Percentiles rank a stretch among this genome's conserved stretches.
phyloP scores from a whole-genome alignment of 2,797 vertebrate species.

The Nannoperca australis region DNA sequence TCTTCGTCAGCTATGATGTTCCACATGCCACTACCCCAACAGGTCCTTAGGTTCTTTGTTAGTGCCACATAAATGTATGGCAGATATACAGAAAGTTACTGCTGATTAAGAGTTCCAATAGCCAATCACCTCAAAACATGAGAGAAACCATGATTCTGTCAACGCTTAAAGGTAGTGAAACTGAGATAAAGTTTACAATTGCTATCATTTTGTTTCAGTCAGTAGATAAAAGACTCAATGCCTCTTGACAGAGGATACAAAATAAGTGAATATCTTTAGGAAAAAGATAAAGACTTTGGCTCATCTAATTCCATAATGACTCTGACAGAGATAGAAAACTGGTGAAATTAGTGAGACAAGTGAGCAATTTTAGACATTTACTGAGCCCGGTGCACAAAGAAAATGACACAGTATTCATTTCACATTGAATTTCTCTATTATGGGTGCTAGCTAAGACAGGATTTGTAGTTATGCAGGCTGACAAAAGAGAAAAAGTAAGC shows the following conservation, averaged over 20 bases:
- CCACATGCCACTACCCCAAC: too few relatives aligned
- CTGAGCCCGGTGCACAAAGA: background rate
- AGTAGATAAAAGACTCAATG: background rate
- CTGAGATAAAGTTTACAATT: background rate
- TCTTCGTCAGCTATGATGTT: too few relatives aligned
- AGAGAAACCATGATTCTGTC: background rate
- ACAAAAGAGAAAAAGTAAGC: background rate
- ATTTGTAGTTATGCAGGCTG: background rate
- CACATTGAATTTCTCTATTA: background rate
- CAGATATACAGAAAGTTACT: background rate
- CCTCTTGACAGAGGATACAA: background rate
- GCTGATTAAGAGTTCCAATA: background rate
- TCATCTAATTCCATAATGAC: background rate
- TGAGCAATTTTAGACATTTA: conserved; percentile 1
- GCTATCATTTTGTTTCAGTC: background rate
- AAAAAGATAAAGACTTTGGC: background rate
- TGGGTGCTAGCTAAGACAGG: background rate
- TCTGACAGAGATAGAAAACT: background rate
- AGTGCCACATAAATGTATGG: background rate
- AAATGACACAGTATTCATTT: background rate
- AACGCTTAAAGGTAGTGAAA: background rate
- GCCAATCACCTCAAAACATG: background rate
- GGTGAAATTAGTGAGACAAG: conserved; percentile 1
- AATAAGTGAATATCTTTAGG: background rate
- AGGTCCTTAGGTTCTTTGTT: too few relatives aligned